These are phyloP conservation scores for Babylonia areolata DNA, from an alignment of 1,140 invertebrate genomes.

Conservation along the genomic window DNA sequence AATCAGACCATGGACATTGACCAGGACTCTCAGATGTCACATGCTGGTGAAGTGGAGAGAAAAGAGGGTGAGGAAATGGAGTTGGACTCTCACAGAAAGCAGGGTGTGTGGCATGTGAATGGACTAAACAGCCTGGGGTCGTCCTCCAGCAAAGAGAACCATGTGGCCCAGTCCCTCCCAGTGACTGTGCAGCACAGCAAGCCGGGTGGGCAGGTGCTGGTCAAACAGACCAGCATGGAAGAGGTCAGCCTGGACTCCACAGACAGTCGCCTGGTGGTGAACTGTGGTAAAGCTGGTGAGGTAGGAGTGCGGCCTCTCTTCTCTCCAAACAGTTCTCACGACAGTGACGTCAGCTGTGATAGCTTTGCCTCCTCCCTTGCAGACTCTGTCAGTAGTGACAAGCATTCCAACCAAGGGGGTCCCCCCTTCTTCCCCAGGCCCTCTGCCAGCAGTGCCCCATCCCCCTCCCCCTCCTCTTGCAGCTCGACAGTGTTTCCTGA, in stretches of 20 bases:
- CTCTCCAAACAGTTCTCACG: slow-evolving; percentile 57
- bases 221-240: slow-evolving; percentile 38
- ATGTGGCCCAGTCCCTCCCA: neutral
- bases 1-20: slow-evolving; percentile 21
- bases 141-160: neutral
- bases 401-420: slow-evolving; percentile 56
- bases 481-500: neutral
- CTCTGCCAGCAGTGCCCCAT: neutral
- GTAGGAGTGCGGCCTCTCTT: slow-evolving; percentile 4
- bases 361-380: slow-evolving; percentile 63
- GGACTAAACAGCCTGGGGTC: neutral
- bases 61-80: neutral
- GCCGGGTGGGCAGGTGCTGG: slow-evolving; percentile 10
- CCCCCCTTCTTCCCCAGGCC: neutral
- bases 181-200: neutral
- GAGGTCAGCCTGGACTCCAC: slow-evolving; percentile 38
- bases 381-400: slow-evolving; percentile 55
- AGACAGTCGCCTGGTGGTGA: slow-evolving; percentile 18
- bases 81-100: slow-evolving; percentile 6
- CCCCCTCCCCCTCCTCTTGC: neutral
- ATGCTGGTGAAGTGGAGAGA: neutral
- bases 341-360: slow-evolving; percentile 67
- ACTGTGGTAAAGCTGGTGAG: slow-evolving; percentile 10
- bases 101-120: slow-evolving; percentile 4
- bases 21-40: too few species aligned